Percentiles rank a stretch among this genome's conserved stretches.
phyloP scores from a whole-genome alignment of 92 coral and sea anemone species.

The Bergia puertoricense region DNA sequence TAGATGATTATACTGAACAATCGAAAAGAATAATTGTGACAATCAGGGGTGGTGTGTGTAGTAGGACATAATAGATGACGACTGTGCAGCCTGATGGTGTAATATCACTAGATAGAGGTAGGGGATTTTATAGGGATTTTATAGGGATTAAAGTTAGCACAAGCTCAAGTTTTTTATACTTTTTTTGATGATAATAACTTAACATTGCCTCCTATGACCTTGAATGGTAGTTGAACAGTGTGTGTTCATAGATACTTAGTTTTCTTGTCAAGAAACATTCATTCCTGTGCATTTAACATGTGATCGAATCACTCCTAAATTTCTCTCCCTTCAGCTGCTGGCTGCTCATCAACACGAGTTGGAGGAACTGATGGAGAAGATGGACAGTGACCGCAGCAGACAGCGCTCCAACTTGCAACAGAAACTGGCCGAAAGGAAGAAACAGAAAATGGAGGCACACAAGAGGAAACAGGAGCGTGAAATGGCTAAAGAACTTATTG shows the following conservation, averaged over 20 bases:
- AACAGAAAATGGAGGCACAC: constrained; percentile 82
- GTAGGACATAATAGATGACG: neutral
- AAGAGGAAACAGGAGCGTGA: constrained; percentile 95
- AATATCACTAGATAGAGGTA: no score
- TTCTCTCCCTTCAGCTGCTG: constrained; percentile 64
- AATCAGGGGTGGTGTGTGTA: neutral
- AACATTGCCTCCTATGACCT: no score
- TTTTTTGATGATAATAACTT: no score
- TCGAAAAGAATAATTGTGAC: neutral
- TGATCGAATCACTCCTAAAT: neutral
- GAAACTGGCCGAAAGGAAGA: constrained; percentile 85
- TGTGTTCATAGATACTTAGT: no score
- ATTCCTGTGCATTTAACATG: no score
- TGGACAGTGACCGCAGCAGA: constrained; percentile 90
- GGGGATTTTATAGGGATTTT: no score
- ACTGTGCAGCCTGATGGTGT: neutral
- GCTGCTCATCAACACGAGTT: constrained; percentile 92
- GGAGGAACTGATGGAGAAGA: constrained; percentile 92
- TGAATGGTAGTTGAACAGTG: no score
- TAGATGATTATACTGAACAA: neutral
- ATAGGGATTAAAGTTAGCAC: no score
- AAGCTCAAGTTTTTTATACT: no score
- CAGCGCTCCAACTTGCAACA: constrained; percentile 83
- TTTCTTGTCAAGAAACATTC: no score
- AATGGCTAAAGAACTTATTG: constrained; percentile 91